A percentile compares a stretch with the other conserved stretches of the same genome.
These are phyloP conservation scores for Phaenicophaeus curvirostris DNA, from an alignment of 2,797 vertebrate genomes.

Conservation along the genomic window DNA sequence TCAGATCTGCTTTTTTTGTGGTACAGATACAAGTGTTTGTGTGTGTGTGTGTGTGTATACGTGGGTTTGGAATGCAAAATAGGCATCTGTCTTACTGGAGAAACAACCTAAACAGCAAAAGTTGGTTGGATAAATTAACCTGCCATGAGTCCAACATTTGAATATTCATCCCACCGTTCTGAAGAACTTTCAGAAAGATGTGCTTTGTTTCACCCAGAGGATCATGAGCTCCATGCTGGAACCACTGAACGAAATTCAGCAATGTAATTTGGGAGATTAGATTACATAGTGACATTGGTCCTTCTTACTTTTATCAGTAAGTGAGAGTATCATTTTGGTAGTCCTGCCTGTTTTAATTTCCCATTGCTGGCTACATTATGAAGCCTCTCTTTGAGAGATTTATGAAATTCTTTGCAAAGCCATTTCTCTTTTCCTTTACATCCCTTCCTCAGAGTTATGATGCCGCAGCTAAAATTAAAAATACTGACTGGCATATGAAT, in stretches of 20 bases:
- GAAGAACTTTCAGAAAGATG: not conserved
- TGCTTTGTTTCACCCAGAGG: not conserved
- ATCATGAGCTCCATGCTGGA: not conserved
- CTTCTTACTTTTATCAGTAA: not conserved
- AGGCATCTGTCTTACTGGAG: not conserved
- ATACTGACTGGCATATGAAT: not conserved
- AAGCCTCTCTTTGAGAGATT: not conserved
- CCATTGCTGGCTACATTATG: not conserved
- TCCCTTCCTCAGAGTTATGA: not conserved
- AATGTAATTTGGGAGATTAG: not conserved
- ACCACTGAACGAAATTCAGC: not conserved
- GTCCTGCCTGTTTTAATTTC: not conserved
- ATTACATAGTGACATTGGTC: not conserved
- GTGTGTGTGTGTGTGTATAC: fast-evolving
- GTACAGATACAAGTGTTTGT: not conserved
- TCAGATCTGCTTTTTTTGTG: fast-evolving
- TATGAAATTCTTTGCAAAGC: not conserved
- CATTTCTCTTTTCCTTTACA: not conserved
- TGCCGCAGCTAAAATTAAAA: not conserved
- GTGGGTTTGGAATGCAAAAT: not conserved
- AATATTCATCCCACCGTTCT: not conserved
- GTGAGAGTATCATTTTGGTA: not conserved
- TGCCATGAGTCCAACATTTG: not conserved
- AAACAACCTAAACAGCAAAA: not conserved
- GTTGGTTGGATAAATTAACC: not conserved